A percentile compares a stretch with the other conserved stretches of the same genome.
Conservation (phyloP, 1,140 invertebrate species). For the Ericerus pela region DNA sequence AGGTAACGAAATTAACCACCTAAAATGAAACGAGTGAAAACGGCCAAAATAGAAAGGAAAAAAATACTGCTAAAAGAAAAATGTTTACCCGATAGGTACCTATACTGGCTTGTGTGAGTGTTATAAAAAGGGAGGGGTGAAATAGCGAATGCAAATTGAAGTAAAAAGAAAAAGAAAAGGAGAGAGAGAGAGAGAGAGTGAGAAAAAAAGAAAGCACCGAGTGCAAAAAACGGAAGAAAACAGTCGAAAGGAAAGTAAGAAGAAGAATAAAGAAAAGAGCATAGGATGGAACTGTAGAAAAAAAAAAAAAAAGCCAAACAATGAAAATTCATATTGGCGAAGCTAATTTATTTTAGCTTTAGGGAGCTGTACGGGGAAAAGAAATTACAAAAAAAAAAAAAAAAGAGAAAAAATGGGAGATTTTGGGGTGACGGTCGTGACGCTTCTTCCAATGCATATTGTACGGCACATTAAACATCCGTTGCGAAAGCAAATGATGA, state of each 20-base stretch:
- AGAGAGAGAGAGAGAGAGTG: background rate
- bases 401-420: no score
- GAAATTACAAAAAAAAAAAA: slow-evolving; percentile 14
- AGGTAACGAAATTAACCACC: no score
- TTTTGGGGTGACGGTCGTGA: slow-evolving; percentile 13
- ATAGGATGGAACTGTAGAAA: no score
- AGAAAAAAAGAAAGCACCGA: no score
- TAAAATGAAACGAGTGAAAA: no score
- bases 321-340: slow-evolving; percentile 12
- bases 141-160: slow-evolving; percentile 13
- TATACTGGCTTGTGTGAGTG: no score
- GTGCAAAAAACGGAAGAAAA: background rate
- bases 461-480: slow-evolving; percentile 20
- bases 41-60: no score
- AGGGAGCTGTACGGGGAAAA: slow-evolving; percentile 13
- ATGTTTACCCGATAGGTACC: no score
- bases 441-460: slow-evolving; percentile 18
- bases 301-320: slow-evolving; percentile 13
- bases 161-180: slow-evolving; percentile 15
- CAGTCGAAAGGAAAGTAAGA: background rate
- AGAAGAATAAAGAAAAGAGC: slow-evolving; percentile 10
- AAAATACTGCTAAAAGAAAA: no score
- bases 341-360: slow-evolving; percentile 11
- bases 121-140: no score
- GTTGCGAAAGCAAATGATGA: slow-evolving; percentile 21